phyloP scores from a whole-genome alignment of 2,888 invertebrate genomes.

The Dryobotodes eremita region DNA sequence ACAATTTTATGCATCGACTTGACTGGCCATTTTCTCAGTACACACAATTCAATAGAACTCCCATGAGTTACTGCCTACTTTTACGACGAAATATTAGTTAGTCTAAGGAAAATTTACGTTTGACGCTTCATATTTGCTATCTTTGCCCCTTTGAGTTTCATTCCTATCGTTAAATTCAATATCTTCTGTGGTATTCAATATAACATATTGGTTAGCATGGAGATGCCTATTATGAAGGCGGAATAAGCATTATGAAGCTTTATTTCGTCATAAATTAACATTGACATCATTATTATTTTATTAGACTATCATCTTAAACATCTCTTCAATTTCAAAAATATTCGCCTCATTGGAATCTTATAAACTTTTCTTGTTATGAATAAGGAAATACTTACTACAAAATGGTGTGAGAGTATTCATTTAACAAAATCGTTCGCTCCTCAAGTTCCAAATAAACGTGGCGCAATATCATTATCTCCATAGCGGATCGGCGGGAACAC shows the following conservation, averaged over 20 bases:
- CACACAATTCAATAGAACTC: conserved; percentile 43
- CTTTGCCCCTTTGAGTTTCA: conserved; percentile 8
- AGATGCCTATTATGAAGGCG: too few species aligned
- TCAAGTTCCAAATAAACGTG: conserved; percentile 49
- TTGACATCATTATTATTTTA: background rate
- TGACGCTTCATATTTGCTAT: conserved; percentile 23
- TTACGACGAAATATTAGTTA: conserved; percentile 46
- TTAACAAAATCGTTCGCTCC: conserved; percentile 29
- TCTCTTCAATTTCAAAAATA: conserved; percentile 1
- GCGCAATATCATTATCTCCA: conserved; percentile 50
- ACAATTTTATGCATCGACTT: conserved; percentile 41
- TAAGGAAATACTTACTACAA: conserved; percentile 11
- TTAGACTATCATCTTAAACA: background rate
- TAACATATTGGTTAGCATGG: background rate
- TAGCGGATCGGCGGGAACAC: conserved; percentile 54
- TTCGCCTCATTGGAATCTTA: background rate
- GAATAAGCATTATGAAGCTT: background rate
- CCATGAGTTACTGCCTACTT: conserved; percentile 37
- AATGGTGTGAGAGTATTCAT: conserved; percentile 38
- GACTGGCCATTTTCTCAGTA: conserved; percentile 46
- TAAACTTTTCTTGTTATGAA: background rate
- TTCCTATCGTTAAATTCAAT: conserved; percentile 18
- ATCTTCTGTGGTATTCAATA: conserved; percentile 4
- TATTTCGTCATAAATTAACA: background rate
- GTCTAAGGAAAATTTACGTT: conserved; percentile 26